Evolutionary conservation across 2,113 vertebrate genomes (phyloP).

Genomic region (Manacus vitellinus): DNA sequence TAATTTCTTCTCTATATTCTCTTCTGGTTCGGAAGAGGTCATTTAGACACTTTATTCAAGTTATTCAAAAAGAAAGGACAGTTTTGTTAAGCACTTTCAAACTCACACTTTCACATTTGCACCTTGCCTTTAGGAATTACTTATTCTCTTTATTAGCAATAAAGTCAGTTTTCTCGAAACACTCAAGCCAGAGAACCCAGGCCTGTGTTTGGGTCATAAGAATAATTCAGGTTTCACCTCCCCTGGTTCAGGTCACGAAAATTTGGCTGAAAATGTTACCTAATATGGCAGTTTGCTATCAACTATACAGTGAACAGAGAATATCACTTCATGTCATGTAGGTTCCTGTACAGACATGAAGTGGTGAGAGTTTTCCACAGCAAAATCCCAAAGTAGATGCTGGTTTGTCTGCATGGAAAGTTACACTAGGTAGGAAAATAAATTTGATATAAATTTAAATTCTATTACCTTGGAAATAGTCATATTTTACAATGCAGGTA

Average conservation of each 20-base stretch:
- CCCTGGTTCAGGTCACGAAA: not conserved
- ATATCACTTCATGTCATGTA: not conserved
- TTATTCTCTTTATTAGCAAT: not conserved
- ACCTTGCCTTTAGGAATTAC: not conserved
- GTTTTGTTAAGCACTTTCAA: constrained; percentile 33
- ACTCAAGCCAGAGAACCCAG: not conserved
- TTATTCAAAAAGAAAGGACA: constrained; percentile 70
- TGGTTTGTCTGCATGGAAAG: not conserved
- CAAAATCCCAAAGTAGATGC: not conserved
- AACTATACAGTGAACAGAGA: fast-evolving
- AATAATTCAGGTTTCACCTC: not conserved
- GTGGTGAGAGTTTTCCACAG: not conserved
- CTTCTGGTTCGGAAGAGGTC: constrained; percentile 70
- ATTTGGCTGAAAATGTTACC: not conserved
- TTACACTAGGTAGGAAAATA: fast-evolving
- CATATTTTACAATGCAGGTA: not conserved
- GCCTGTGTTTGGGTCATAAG: not conserved
- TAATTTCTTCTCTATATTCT: constrained; percentile 73
- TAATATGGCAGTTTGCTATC: not conserved
- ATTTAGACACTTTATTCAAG: constrained; percentile 71
- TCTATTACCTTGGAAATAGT: not conserved
- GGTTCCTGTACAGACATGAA: not conserved
- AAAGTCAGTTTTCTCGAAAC: not conserved
- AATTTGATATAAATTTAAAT: not conserved
- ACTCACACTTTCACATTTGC: not conserved